These are phyloP conservation scores for Drosophila ambigua DNA, from an alignment of 1,140 invertebrate genomes.

Conservation along the genomic window DNA sequence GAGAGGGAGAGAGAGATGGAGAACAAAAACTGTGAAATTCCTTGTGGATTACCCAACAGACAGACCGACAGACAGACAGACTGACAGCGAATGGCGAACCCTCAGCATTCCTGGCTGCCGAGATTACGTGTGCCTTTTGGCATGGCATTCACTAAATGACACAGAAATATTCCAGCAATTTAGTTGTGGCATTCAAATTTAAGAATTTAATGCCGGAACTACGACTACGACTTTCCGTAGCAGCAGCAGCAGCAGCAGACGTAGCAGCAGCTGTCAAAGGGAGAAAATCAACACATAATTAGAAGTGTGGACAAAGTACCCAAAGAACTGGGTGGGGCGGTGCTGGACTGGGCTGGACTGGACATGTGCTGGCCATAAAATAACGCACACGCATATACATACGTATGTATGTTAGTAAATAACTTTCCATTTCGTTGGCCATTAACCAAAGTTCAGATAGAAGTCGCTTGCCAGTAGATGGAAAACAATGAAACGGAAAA, in stretches of 20 bases:
- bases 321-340: too few relatives aligned
- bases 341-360: neutral
- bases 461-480: constrained; percentile 5
- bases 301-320: constrained; percentile 26
- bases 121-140: constrained; percentile 69
- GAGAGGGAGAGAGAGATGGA: constrained; percentile 14
- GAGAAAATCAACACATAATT: constrained; percentile 78
- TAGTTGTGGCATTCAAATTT: constrained; percentile 50
- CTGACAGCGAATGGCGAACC: constrained; percentile 37
- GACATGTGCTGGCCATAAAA: constrained; percentile 77
- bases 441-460: constrained; percentile 65
- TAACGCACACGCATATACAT: constrained; percentile 38
- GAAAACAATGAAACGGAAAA: constrained; percentile 25
- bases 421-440: constrained; percentile 77
- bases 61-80: constrained; percentile 28
- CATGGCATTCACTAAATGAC: constrained; percentile 72
- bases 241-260: too few relatives aligned
- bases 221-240: neutral
- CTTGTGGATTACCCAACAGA: constrained; percentile 75
- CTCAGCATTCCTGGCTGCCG: constrained; percentile 65
- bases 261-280: constrained; percentile 2
- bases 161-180: constrained; percentile 67
- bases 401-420: constrained; percentile 61
- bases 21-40: constrained; percentile 80
- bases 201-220: constrained; percentile 71